These are phyloP conservation scores for Chymomyza procnemis DNA, from an alignment of 2,888 invertebrate species.

Conservation along the genomic window DNA sequence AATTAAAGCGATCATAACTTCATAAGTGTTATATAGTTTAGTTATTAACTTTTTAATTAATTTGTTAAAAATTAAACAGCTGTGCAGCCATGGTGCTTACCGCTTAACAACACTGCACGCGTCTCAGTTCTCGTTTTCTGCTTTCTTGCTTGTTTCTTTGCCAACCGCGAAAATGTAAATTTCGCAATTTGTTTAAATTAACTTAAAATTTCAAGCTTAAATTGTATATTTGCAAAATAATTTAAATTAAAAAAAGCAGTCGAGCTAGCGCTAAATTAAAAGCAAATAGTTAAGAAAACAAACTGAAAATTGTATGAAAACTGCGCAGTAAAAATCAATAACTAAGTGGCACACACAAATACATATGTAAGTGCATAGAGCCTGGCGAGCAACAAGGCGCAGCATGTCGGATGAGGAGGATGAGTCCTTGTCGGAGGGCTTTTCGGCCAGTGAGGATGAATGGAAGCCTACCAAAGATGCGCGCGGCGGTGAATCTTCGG, in stretches of 20 bases:
- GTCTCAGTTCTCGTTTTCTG: conserved; percentile 22
- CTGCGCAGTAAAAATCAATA: conserved; percentile 70
- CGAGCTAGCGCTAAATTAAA: background rate
- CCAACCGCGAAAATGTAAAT: conserved; percentile 61
- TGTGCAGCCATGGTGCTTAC: background rate
- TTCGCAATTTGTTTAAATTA: conserved; percentile 51
- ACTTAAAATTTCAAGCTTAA: background rate
- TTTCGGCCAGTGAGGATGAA: conserved; percentile 78
- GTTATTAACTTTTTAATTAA: background rate
- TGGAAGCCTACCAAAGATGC: conserved; percentile 70
- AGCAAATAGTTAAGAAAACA: background rate
- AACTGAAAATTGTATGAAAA: conserved; percentile 28
- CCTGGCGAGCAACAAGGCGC: conserved; percentile 63
- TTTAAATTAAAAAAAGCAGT: background rate
- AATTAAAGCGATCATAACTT: background rate
- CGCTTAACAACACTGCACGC: conserved; percentile 1
- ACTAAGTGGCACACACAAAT: conserved; percentile 48
- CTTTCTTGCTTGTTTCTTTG: conserved; percentile 19
- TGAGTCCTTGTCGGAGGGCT: conserved; percentile 74
- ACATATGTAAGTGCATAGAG: conserved; percentile 55
- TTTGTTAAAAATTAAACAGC: background rate
- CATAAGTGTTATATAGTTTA: background rate
- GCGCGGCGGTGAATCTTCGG: conserved; percentile 75
- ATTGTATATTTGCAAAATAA: background rate
- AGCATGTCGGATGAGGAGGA: conserved; percentile 76